These are phyloP conservation scores for Connochaetes taurinus DNA, from an alignment of 2,113 vertebrate genomes.

Conservation along the genomic window DNA sequence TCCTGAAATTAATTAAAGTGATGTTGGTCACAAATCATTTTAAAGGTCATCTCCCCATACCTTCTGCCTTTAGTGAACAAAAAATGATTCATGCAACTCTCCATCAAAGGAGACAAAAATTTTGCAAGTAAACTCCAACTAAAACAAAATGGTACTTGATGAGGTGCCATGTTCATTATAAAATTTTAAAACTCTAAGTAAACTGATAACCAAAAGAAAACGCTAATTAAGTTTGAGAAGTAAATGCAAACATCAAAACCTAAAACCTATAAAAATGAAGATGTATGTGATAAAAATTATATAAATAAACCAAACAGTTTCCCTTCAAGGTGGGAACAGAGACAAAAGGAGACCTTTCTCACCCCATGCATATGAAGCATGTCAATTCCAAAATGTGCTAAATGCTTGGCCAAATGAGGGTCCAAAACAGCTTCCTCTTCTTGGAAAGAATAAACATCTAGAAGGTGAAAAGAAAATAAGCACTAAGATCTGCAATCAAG, in stretches of 20 bases:
- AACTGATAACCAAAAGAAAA: neutral
- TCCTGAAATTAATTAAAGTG: slow-evolving; percentile 25
- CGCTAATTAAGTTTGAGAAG: neutral
- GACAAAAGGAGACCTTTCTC: slow-evolving; percentile 54
- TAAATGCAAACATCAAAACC: neutral
- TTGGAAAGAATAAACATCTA: slow-evolving; percentile 98
- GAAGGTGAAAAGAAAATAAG: slow-evolving; percentile 59
- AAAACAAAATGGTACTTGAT: neutral
- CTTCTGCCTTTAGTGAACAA: neutral
- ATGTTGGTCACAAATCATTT: neutral
- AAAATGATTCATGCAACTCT: neutral
- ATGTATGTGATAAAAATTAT: neutral
- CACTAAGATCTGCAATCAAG: neutral
- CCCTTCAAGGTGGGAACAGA: neutral
- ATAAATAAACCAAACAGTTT: neutral
- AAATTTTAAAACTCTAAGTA: neutral
- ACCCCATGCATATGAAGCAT: slow-evolving; percentile 97
- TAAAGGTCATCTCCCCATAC: slow-evolving; percentile 23
- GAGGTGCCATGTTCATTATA: neutral
- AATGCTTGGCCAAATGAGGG: slow-evolving; percentile 93
- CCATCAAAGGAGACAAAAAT: neutral
- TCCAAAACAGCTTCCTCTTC: slow-evolving; percentile 97
- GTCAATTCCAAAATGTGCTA: slow-evolving; percentile 97
- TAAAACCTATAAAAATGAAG: neutral
- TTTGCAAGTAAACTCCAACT: neutral